Base-by-base conservation (phyloP, 2,113 vertebrate species). In the Neotoma lepida region DNA sequence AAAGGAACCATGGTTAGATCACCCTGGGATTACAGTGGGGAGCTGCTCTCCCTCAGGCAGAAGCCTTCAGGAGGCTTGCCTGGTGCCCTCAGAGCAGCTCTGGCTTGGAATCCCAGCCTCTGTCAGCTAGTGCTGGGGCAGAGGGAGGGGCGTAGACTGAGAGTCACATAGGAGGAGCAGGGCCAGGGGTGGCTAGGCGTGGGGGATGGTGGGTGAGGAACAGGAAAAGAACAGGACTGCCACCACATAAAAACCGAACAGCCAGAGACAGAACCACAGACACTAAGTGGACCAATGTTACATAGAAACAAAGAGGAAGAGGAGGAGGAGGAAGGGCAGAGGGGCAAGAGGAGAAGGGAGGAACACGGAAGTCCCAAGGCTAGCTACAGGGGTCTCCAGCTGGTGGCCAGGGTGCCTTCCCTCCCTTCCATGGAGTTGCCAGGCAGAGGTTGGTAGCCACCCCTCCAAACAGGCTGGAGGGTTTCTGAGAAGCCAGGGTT, bases 81-180 rank as follows among this genome's bases (percentile, higher is more conserved):
- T 28, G 0, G 0, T 39, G 51, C 6, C 4, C 0, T 0, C 2
- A 35, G 0, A 10, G 24, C 9, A 54, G 71, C 44, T 39, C 22
- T 26, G 56, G 44, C 74, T 18, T 30, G 51, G 14, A 46, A 35
- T n/a, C 6, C 12, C 12, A 63, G 18, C 39, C 56, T 58, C 8
- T 44, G 54, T 35, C 12, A 14, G 39, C 54, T 35, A 24, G 4
- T 46, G 18, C 28, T 76, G 4, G 20, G 56, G 15, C 4, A 33
- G 51, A 26, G 28, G 22, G n/a, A 54, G 63, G n/a, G 41, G 35
- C 35, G 18, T 20, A 68, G 26, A 63, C 39, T 26, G 44, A 70
- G 13, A 35, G 35, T 22, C 28, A 4, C 46, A 7, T 9, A 66
- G 46, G 35, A 71, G 68, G n/a, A 78, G 30, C 56, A 58, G 17